Evolutionary conservation across 2,888 invertebrate species (phyloP).

Genomic region (Eupeodes latifasciatus): DNA sequence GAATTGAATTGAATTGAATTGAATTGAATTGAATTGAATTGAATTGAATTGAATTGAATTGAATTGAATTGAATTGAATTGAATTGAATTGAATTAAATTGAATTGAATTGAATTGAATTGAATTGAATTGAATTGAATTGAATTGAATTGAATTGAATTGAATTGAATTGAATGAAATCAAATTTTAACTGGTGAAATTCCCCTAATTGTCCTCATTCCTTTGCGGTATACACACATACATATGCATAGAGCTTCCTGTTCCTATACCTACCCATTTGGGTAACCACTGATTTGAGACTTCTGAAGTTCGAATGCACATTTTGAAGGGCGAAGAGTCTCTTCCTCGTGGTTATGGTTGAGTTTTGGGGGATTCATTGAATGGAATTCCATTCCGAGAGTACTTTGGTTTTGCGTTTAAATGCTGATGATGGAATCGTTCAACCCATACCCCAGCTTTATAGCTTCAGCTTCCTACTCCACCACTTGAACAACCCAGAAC

Average conservation of each 20-base stretch:
- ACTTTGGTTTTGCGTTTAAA: conserved; percentile 64
- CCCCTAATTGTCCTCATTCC: conserved; percentile 21
- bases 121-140: no score
- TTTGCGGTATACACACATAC: neutral
- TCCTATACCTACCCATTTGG: conserved; percentile 12
- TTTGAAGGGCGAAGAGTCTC: conserved; percentile 18
- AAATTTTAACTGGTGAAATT: neutral
- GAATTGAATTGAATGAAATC: no score
- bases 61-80: no score
- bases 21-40: no score
- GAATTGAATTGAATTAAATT: no score
- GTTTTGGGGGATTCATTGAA: conserved; percentile 44
- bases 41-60: no score
- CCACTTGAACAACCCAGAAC: no score
- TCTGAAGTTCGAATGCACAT: conserved; percentile 45
- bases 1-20: no score
- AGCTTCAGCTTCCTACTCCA: neutral
- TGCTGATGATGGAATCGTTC: conserved; percentile 53
- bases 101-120: no score
- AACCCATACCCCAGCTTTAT: neutral
- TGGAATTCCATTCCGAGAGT: conserved; percentile 63
- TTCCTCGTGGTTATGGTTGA: neutral
- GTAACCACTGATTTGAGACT: conserved; percentile 49
- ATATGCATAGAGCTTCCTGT: neutral
- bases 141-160: no score